Evolutionary conservation across 2,797 vertebrate species (phyloP).

Genomic region (Monodelphis domestica): DNA sequence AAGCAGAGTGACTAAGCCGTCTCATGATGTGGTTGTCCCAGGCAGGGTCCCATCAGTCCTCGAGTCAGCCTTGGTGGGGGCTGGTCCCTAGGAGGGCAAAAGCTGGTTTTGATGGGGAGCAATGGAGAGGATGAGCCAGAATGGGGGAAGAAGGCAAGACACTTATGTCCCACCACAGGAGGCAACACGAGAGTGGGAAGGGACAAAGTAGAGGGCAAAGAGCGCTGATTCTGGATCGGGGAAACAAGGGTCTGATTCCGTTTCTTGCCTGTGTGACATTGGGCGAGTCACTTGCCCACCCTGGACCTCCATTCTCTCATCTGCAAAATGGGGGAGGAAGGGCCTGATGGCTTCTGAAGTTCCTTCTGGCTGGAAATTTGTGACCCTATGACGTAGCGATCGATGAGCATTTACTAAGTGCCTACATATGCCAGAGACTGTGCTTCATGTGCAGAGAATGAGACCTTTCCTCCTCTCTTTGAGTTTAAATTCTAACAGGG

Average conservation of each 20-base stretch:
- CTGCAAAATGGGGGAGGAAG: too few species aligned
- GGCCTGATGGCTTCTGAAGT: too few species aligned
- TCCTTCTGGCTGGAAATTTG: neutral
- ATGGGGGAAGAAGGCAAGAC: neutral
- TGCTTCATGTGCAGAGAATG: neutral
- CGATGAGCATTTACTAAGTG: neutral
- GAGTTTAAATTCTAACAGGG: neutral
- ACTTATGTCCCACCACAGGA: neutral
- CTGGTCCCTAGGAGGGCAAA: too few species aligned
- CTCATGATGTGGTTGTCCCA: too few species aligned
- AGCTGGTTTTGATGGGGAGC: too few species aligned
- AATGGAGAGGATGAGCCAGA: neutral
- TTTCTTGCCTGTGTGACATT: too few species aligned
- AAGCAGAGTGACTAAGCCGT: too few species aligned
- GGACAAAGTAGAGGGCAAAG: neutral
- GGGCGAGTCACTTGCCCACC: neutral
- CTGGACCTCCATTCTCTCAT: too few species aligned
- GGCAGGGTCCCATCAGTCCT: too few species aligned
- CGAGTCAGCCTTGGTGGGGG: too few species aligned
- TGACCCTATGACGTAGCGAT: neutral
- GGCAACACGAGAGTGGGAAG: too few species aligned
- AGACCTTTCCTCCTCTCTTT: neutral
- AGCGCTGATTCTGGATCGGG: neutral
- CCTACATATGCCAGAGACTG: neutral
- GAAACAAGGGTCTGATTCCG: too few species aligned